Percentiles rank a stretch among this genome's conserved stretches.
Evolutionary conservation across 2,797 vertebrate genomes (phyloP).

Genomic region (Lophotriccus pileatus): DNA sequence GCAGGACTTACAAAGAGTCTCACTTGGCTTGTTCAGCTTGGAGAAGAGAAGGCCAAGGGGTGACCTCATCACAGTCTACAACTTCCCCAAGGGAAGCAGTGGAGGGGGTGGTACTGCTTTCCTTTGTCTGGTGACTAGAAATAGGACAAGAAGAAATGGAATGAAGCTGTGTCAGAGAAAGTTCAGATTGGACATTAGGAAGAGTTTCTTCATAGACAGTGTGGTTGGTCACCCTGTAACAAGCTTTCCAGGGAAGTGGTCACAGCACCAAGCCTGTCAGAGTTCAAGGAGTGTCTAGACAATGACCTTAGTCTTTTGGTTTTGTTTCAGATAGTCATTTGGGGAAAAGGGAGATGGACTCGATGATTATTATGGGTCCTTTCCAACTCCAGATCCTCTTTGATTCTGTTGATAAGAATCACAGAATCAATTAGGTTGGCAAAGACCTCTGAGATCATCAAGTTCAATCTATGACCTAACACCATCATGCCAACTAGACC

Average conservation of each 20-base stretch:
- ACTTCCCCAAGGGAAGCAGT: not conserved
- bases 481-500: not conserved
- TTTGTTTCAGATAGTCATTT: not conserved
- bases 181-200: not conserved
- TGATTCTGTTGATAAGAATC: not conserved
- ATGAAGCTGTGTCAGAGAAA: not conserved
- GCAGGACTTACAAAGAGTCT: not conserved
- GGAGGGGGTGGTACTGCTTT: not conserved
- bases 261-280: no score
- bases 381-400: not conserved
- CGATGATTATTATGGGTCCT: rapidly evolving
- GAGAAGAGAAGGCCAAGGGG: not conserved
- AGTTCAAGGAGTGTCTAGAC: not conserved
- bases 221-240: no score
- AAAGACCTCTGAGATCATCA: not conserved
- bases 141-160: not conserved
- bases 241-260: not conserved
- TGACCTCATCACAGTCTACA: not conserved
- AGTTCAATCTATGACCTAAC: not conserved
- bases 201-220: not conserved
- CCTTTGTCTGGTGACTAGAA: not conserved
- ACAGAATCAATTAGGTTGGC: not conserved
- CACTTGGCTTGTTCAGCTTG: not conserved
- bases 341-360: not conserved
- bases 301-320: not conserved